Conservation (phyloP, 2,797 vertebrate species). For the Lepilemur septentrionalis region DNA sequence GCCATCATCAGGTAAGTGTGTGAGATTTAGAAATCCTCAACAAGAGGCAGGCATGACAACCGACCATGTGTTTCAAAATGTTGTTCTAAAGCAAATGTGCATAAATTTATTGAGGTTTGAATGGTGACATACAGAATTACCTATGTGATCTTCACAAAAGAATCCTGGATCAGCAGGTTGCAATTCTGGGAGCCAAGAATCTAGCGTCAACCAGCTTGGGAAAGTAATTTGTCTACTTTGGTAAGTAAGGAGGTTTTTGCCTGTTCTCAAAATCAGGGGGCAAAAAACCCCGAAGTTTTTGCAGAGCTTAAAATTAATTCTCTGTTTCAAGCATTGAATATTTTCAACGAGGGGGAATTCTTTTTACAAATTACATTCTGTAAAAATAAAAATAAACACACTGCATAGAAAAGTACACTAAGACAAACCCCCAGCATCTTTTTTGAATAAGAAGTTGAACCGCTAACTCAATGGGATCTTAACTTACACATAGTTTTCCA, state of each 20-base stretch:
- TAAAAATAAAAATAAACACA: slow-evolving; percentile 58
- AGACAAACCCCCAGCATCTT: slow-evolving; percentile 50
- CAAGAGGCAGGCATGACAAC: background rate
- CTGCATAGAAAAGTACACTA: slow-evolving; percentile 60
- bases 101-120: background rate
- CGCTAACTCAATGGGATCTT: slow-evolving; percentile 51
- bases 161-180: background rate
- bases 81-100: background rate
- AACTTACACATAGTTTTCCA: slow-evolving; percentile 63
- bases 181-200: background rate
- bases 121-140: background rate
- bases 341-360: background rate
- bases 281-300: slow-evolving; percentile 12
- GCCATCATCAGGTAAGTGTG: background rate
- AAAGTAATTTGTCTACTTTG: background rate
- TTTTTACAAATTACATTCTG: background rate
- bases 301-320: background rate
- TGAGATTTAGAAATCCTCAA: background rate
- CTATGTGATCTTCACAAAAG: background rate
- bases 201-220: background rate
- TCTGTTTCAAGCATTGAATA: background rate
- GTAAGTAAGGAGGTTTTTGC: background rate
- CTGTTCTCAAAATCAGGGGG: background rate
- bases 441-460: slow-evolving; percentile 67
- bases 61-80: background rate